phyloP scores from a whole-genome alignment of 1,140 invertebrate species.

The Drosophila guanche region DNA sequence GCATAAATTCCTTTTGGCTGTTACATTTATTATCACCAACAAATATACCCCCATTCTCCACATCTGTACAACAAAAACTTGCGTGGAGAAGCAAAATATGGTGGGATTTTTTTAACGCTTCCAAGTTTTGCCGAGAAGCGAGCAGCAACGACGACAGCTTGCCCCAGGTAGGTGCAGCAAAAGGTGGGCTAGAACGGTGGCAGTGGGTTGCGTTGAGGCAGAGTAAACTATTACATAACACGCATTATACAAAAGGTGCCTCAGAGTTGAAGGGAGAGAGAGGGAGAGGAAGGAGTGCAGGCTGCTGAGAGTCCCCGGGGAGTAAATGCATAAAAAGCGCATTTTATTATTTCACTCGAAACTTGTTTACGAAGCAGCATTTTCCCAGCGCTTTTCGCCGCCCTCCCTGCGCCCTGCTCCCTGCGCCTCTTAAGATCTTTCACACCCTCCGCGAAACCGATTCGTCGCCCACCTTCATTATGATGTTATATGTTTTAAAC shows the following conservation, averaged over 20 bases:
- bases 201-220: conserved; percentile 10
- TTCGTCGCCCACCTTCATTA: conserved; percentile 60
- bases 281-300: neutral
- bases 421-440: too few species aligned
- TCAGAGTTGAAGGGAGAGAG: neutral
- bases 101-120: conserved; percentile 64
- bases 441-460: neutral
- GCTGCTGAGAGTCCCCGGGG: neutral
- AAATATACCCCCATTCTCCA: too few species aligned
- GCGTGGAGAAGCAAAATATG: conserved; percentile 52
- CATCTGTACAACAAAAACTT: neutral
- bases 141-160: conserved; percentile 61
- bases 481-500: conserved; percentile 76
- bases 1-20: too few species aligned
- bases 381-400: conserved; percentile 8
- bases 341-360: conserved; percentile 79
- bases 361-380: conserved; percentile 68
- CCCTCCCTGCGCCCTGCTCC: too few species aligned
- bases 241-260: conserved; percentile 59
- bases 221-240: conserved; percentile 73
- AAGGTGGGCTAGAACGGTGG: neutral
- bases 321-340: conserved; percentile 74
- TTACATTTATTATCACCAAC: too few species aligned
- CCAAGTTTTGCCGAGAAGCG: conserved; percentile 37
- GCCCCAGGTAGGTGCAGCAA: conserved; percentile 23